Percentiles rank a stretch among this genome's conserved stretches.
Conservation (phyloP, 2,113 vertebrate species). For the Atrichornis clamosus region DNA sequence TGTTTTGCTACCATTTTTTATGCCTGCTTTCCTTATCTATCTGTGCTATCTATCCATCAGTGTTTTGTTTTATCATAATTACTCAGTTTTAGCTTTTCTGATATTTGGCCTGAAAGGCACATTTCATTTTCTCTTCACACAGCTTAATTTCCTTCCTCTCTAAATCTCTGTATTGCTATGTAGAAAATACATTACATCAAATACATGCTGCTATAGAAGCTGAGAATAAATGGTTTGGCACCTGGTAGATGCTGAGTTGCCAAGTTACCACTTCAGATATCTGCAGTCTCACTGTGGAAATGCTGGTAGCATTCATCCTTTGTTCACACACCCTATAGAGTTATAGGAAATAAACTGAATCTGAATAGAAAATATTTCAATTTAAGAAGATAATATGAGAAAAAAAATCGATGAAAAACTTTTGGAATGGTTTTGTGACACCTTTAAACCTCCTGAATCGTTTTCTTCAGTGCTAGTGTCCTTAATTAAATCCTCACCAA, state of each 20-base stretch:
- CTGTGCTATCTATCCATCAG: neutral
- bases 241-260: neutral
- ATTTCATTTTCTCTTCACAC: neutral
- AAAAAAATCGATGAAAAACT: neutral
- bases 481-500: neutral
- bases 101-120: neutral
- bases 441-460: neutral
- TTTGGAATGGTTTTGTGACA: neutral
- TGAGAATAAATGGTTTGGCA: neutral
- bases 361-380: neutral
- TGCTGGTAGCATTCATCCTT: neutral
- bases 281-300: constrained; percentile 3
- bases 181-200: neutral
- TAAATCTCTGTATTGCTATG: constrained; percentile 9
- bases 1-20: neutral
- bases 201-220: neutral
- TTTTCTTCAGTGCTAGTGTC: neutral
- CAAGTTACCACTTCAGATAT: constrained; percentile 1
- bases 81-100: neutral
- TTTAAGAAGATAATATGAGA: neutral
- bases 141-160: constrained; percentile 19
- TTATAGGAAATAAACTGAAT: constrained; percentile 27
- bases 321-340: neutral
- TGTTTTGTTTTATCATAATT: neutral
- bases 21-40: neutral